These are phyloP conservation scores for Liolophura sinensis DNA, from an alignment of 1,140 invertebrate species.

Conservation along the genomic window DNA sequence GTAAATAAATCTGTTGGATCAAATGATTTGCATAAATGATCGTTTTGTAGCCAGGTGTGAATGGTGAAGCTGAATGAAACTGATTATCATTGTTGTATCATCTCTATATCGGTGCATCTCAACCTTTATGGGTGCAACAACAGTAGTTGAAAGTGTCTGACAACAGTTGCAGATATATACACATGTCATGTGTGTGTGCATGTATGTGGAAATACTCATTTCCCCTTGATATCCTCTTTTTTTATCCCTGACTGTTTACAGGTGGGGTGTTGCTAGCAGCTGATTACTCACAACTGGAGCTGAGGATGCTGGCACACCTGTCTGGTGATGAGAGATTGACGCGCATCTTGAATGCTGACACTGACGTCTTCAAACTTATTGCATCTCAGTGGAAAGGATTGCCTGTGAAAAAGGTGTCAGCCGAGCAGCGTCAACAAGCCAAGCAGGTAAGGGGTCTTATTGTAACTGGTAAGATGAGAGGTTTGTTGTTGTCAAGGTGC, in stretches of 20 bases:
- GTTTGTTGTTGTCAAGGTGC: not conserved
- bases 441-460: constrained; percentile 68
- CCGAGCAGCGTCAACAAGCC: constrained; percentile 78
- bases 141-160: too few species aligned
- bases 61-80: too few species aligned
- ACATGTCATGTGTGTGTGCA: too few species aligned
- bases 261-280: constrained; percentile 76
- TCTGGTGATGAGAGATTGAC: constrained; percentile 77
- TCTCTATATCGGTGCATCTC: too few species aligned
- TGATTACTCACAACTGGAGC: constrained; percentile 95
- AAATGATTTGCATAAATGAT: too few species aligned
- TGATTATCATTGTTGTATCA: too few species aligned
- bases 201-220: too few species aligned
- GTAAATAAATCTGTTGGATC: too few species aligned
- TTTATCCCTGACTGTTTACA: constrained; percentile 18
- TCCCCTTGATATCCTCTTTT: not conserved
- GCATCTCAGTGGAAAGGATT: constrained; percentile 81
- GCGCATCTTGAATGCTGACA: constrained; percentile 71
- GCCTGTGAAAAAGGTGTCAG: constrained; percentile 67
- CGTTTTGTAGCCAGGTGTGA: too few species aligned
- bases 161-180: too few species aligned
- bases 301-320: constrained; percentile 89
- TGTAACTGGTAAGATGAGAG: not conserved
- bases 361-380: constrained; percentile 86
- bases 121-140: too few species aligned